Percentiles rank a stretch among this genome's conserved stretches.
Evolutionary conservation across 2,797 vertebrate species (phyloP).

Genomic region (Phoeniculus purpureus): DNA sequence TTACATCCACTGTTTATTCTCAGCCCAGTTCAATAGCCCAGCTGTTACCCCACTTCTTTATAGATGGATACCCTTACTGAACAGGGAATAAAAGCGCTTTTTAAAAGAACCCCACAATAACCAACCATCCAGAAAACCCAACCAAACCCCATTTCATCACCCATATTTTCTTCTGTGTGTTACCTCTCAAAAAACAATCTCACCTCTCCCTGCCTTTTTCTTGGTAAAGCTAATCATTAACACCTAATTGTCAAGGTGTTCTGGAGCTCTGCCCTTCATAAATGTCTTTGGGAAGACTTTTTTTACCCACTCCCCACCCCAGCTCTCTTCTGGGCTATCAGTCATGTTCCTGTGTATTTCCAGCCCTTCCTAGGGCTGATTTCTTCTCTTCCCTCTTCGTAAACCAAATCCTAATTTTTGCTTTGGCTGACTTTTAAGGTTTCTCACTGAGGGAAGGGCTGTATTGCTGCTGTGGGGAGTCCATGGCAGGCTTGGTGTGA

Average conservation of each 20-base stretch:
- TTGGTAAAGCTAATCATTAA: background rate
- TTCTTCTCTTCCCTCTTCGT: background rate
- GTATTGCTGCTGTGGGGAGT: background rate
- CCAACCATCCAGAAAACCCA: background rate
- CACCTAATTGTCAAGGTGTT: background rate
- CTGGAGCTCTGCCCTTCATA: background rate
- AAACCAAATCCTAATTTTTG: accelerated
- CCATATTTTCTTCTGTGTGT: background rate
- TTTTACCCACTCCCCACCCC: too few species aligned
- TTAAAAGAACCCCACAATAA: background rate
- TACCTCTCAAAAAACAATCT: background rate
- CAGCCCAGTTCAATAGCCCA: background rate
- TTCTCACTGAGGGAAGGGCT: background rate
- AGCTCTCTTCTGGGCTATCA: background rate
- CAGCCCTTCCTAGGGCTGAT: background rate
- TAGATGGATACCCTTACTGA: background rate
- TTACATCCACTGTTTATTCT: background rate
- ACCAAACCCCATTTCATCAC: accelerated
- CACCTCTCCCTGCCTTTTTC: background rate
- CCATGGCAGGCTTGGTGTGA: background rate
- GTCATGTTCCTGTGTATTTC: background rate
- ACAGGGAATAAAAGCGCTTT: background rate
- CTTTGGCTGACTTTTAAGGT: background rate
- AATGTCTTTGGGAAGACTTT: background rate
- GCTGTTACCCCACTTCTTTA: background rate